A percentile compares a stretch with the other conserved stretches of the same genome.
These are phyloP conservation scores for Rhopalosiphum padi DNA, from an alignment of 1,140 invertebrate species.

Conservation along the genomic window DNA sequence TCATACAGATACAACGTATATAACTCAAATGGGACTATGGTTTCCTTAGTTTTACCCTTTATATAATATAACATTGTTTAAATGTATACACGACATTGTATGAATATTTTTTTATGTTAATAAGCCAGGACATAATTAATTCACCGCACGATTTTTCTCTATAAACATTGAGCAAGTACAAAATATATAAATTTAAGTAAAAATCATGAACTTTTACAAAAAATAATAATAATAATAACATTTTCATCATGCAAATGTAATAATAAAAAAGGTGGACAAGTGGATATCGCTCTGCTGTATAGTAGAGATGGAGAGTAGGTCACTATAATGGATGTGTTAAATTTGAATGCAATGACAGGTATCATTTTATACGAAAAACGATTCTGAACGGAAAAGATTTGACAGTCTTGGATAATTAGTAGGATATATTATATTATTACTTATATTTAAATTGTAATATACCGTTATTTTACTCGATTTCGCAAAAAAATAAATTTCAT, in stretches of 20 bases:
- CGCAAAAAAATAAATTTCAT: too few species aligned
- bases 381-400: too few species aligned
- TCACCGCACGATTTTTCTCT: neutral
- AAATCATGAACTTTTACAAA: neutral
- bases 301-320: too few species aligned
- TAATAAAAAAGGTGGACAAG: neutral
- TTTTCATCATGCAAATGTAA: neutral
- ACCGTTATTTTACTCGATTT: too few species aligned
- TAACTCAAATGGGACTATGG: neutral
- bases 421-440: too few species aligned
- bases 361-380: too few species aligned
- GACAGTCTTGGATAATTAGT: too few species aligned
- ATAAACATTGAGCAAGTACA: neutral
- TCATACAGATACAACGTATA: neutral
- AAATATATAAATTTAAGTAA: neutral
- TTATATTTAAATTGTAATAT: too few species aligned
- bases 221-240: neutral
- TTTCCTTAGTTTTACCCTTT: neutral
- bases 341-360: too few species aligned
- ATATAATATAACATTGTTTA: neutral
- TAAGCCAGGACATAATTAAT: neutral
- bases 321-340: too few species aligned
- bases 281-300: too few species aligned
- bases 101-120: conserved; percentile 18
- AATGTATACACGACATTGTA: neutral